Base-by-base conservation (phyloP, 2,888 invertebrate genomes). In the Anaspis maculata region DNA sequence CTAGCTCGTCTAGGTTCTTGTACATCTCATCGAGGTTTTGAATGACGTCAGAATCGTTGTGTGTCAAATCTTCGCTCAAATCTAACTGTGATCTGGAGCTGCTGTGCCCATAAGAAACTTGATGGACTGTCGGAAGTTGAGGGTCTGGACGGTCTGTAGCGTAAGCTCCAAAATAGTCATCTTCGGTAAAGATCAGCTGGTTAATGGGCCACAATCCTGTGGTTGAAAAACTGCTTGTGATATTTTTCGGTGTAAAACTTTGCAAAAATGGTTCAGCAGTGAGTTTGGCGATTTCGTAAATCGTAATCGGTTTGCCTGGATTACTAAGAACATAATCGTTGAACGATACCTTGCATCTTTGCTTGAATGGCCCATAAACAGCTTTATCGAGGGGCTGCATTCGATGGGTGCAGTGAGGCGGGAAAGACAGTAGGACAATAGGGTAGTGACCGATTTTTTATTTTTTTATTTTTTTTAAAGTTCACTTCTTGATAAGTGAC, bases 341-440 rank as follows among this genome's bases (percentile, higher is more conserved):
- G 13, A 36, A 42, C n/a, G 37, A 42, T 28, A 32, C 37, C 26
- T 44, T 41, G 26, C 42, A 46, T 9, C 45, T 48, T 12, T 39
- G 39, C 35, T 57, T 58, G 27, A 57, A 52, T 10, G 56, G 49
- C 6, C 47, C 47, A 42, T 42, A 53, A 3, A 59, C 49, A 15
- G 44, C 27, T 7, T 37, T 32, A 34, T 51, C 52, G 12, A 56
- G 30, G 14, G 56, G 57, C 39, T 60, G 57, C n/a, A 58, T 30
- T 30, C 46, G 46, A 39, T 60, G 57, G 19, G 45, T 42, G 34
- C 49, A 52, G 27, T 60, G 57, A 5, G 56, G 57, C 13, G 59
- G 55, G 35, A 62, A 52, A 9, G 57, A 51, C 11, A 59, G 34
- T 31, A 59, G 29, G 13, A 57, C 40, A 27, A 64, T n/a, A n/a